Percentiles rank a stretch among this genome's conserved stretches.
These are phyloP conservation scores for Sussaba pulchella DNA, from an alignment of 2,888 invertebrate genomes.

Conservation along the genomic window DNA sequence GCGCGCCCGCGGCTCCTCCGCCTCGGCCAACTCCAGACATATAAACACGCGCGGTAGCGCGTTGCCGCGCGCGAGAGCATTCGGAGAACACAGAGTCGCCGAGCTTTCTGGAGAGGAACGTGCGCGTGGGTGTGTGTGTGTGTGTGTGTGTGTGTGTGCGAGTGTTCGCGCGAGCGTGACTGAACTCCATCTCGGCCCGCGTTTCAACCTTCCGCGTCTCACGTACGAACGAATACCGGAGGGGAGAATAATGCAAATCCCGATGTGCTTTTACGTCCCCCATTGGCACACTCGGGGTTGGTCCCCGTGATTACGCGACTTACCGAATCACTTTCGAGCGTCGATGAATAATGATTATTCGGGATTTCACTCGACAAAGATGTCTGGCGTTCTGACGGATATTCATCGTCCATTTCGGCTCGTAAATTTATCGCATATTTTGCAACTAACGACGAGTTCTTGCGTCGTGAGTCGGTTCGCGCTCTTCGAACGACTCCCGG, in stretches of 20 bases:
- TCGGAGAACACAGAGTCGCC: neutral
- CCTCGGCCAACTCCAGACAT: neutral
- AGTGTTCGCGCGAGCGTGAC: conserved; percentile 63
- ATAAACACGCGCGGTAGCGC: neutral
- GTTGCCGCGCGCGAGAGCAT: neutral
- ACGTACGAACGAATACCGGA: conserved; percentile 41
- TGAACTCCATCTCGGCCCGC: conserved; percentile 48
- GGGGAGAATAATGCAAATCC: conserved; percentile 56
- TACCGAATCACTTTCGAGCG: conserved; percentile 55
- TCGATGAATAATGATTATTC: conserved; percentile 57
- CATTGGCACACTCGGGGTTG: conserved; percentile 2
- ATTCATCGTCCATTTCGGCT: too few species aligned
- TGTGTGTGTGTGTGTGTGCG: conserved; percentile 61
- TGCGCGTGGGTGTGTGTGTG: too few species aligned
- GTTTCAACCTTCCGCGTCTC: conserved; percentile 14
- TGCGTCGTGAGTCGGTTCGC: too few species aligned
- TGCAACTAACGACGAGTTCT: too few species aligned
- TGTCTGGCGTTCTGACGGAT: too few species aligned
- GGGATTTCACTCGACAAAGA: conserved; percentile 16
- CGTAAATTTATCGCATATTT: too few species aligned
- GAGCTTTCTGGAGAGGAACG: conserved; percentile 40
- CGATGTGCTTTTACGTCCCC: conserved; percentile 59
- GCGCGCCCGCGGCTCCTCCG: neutral
- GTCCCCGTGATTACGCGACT: conserved; percentile 58
- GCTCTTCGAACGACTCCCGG: too few species aligned